Percentiles rank a stretch among this genome's conserved stretches.
Evolutionary conservation across 2,797 vertebrate genomes (phyloP).

Genomic region (Ctenochaetus hawaiiensis): DNA sequence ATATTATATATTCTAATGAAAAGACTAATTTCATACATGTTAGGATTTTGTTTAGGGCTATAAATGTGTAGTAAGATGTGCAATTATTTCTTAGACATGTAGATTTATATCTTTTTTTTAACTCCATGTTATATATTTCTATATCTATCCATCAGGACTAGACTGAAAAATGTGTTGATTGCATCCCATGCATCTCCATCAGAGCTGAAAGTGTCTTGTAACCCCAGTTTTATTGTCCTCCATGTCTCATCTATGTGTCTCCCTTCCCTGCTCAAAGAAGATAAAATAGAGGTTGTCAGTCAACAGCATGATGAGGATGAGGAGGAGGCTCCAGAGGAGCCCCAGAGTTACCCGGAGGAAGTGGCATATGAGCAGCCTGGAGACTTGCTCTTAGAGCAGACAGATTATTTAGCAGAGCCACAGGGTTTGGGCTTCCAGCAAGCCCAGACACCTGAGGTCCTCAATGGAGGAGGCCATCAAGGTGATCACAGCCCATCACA

Average conservation of each 20-base stretch:
- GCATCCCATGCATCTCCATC: conserved; percentile 65
- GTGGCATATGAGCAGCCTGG: conserved; percentile 71
- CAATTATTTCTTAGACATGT: neutral
- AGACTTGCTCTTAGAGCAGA: conserved; percentile 77
- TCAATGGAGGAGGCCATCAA: conserved; percentile 85
- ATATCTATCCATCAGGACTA: neutral
- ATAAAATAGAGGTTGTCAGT: conserved; percentile 84
- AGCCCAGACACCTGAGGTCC: conserved; percentile 81
- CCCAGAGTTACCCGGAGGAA: conserved; percentile 68
- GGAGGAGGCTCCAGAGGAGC: conserved; percentile 71
- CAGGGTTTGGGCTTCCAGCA: conserved; percentile 80
- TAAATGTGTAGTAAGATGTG: neutral
- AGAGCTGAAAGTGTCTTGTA: conserved; percentile 85
- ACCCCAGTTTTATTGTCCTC: conserved; percentile 79
- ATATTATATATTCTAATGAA: neutral
- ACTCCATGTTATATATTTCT: neutral
- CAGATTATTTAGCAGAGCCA: conserved; percentile 80
- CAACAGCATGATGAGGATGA: conserved; percentile 65
- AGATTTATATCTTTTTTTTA: neutral
- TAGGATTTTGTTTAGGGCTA: neutral
- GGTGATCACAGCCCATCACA: conserved; percentile 73
- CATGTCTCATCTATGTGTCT: conserved; percentile 79
- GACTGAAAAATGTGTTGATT: conserved; percentile 34
- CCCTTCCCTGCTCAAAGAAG: conserved; percentile 82
- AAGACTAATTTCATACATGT: neutral